Conservation (phyloP, 2,797 vertebrate species). For the Tadarida brasiliensis region DNA sequence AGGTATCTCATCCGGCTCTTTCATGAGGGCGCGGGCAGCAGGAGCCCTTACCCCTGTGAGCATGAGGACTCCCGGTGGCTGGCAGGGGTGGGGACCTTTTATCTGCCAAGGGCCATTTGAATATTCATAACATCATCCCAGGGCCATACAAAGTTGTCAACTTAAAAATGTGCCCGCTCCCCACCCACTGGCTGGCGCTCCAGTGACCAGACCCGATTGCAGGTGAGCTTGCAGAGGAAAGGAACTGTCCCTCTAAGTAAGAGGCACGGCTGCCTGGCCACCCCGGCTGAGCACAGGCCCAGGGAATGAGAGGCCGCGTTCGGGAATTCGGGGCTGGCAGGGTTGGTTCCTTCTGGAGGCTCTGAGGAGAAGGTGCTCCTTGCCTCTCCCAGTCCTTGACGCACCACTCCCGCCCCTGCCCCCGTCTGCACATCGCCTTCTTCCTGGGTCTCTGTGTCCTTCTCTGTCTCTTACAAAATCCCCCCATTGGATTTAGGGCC, state of each 20-base stretch:
- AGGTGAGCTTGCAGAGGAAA: background rate
- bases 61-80: rapidly evolving
- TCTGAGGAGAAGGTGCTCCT: no score
- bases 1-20: background rate
- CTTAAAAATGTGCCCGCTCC: no score
- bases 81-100: no score
- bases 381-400: background rate
- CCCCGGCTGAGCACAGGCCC: background rate
- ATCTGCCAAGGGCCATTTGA: no score
- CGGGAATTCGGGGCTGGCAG: rapidly evolving
- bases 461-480: background rate
- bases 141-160: no score
- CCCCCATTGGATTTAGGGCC: background rate
- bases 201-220: rapidly evolving
- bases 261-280: background rate
- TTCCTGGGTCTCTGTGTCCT: background rate
- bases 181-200: rapidly evolving
- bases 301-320: background rate
- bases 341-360: background rate
- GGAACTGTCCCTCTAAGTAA: background rate
- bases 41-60: background rate
- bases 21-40: background rate
- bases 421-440: rapidly evolving
- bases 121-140: no score
- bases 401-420: rapidly evolving